Percentiles rank a stretch among this genome's conserved stretches.
Evolutionary conservation across 2,888 invertebrate genomes (phyloP).

Genomic region (Spisula solida): DNA sequence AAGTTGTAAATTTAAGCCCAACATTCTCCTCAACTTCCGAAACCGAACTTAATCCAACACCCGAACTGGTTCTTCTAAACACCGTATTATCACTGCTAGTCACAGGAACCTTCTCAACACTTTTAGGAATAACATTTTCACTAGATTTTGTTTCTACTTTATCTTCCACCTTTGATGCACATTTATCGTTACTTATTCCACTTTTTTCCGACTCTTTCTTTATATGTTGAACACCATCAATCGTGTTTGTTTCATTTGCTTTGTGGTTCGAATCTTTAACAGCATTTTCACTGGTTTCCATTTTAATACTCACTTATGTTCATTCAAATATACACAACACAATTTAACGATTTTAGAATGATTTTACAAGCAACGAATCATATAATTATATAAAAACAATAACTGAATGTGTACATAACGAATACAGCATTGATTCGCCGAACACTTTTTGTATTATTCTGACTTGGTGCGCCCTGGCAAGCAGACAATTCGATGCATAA

Average conservation of each 20-base stretch:
- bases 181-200: background rate
- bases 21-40: slow-evolving; percentile 1
- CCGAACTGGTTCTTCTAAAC: slow-evolving; percentile 19
- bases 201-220: background rate
- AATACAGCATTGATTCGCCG: background rate
- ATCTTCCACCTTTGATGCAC: background rate
- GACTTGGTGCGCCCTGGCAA: background rate
- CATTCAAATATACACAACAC: background rate
- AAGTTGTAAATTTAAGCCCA: background rate
- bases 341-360: background rate
- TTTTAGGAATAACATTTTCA: slow-evolving; percentile 4
- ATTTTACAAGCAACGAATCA: background rate
- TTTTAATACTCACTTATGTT: background rate
- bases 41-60: slow-evolving; percentile 38
- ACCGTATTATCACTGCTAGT: background rate
- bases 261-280: background rate
- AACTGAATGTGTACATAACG: background rate
- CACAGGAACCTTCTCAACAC: background rate
- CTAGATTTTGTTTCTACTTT: background rate
- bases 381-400: background rate
- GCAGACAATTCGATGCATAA: background rate
- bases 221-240: background rate
- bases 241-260: background rate
- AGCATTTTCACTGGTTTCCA: background rate
- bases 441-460: too few relatives aligned